Evolutionary conservation across 2,888 invertebrate genomes (phyloP), one percentile per base, ranked within the genome.

Genomic region (Rhagium mordax): DNA sequence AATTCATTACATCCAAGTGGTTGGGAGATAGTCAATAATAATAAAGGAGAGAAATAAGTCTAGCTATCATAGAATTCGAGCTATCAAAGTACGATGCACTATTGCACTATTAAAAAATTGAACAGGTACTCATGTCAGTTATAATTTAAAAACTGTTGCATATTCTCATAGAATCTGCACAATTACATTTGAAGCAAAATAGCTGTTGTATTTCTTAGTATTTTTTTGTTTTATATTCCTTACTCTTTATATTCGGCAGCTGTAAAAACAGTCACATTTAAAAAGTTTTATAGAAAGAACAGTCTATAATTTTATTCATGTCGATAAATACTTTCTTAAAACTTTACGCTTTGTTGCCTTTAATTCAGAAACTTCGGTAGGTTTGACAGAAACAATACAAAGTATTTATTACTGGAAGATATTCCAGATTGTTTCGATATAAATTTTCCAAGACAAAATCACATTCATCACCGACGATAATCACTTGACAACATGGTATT

Each of bases 401-500:
- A 21, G 21, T 55, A 24, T 55, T 55, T 24, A 21, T 21, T 55
- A 24, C n/a, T 21, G 24, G 13, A 21, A 13, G 41, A 41, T 41
- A 41, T 41, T 41, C 41, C 41, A 41, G n/a, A 41, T 41, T 41
- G 24, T 55, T 55, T 21, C n/a, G 55, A 55, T 21, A 55, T 13
- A 55, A 55, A 55, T 55, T 55, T 24, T 5, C 55, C 20, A n/a
- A 10, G n/a, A 55, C 55, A 24, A 55, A 55, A 55, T 21, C 21
- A n/a, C 55, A 55, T 21, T 55, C 55, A 21, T 20, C 24, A 24
- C 6, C n/a, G 10, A 13, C n/a, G 21, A 20, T 20, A 41, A 41
- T 41, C 41, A 41, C 41, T n/a, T 41, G 41, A 41, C 41, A 41
- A 41, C 41, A n/a, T 41, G 41, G 41, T 41, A 41, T 41, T 41